Conservation (phyloP, 2,888 invertebrate species). For the Lithosia quadra region DNA sequence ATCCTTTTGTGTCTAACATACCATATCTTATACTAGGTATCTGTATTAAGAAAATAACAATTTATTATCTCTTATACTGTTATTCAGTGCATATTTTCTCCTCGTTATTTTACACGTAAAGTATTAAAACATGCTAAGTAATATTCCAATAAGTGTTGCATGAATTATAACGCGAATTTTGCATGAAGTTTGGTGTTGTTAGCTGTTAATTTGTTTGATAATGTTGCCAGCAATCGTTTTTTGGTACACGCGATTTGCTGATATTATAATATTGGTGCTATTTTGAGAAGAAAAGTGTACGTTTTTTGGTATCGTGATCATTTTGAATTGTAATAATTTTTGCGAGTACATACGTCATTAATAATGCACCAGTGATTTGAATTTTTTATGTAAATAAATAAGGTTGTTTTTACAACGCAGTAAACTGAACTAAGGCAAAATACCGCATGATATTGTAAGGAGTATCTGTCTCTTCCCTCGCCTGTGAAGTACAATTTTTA, state of each 20-base stretch:
- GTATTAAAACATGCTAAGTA: constrained; percentile 36
- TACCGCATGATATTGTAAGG: constrained; percentile 45
- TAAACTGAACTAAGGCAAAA: constrained; percentile 55
- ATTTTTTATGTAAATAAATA: constrained; percentile 55
- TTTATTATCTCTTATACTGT: constrained; percentile 27
- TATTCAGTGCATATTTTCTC: constrained; percentile 40
- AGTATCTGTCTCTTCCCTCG: constrained; percentile 46
- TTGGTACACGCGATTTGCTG: constrained; percentile 70
- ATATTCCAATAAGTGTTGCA: constrained; percentile 42
- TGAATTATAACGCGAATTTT: constrained; percentile 55
- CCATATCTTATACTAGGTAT: constrained; percentile 66
- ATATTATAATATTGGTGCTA: constrained; percentile 85
- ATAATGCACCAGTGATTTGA: constrained; percentile 80
- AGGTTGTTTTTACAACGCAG: constrained; percentile 63
- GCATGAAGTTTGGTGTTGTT: constrained; percentile 72
- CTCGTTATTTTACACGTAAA: constrained; percentile 40
- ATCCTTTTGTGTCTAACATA: constrained; percentile 68
- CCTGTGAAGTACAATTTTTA: constrained; percentile 79
- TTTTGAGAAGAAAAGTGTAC: constrained; percentile 69
- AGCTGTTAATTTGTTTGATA: constrained; percentile 66
- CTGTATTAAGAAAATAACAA: constrained; percentile 40
- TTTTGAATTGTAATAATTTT: constrained; percentile 54
- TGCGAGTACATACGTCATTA: constrained; percentile 35
- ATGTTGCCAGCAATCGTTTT: constrained; percentile 66
- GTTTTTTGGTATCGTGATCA: constrained; percentile 64